Conservation (phyloP, 2,113 vertebrate genomes). For the Procavia capensis region DNA sequence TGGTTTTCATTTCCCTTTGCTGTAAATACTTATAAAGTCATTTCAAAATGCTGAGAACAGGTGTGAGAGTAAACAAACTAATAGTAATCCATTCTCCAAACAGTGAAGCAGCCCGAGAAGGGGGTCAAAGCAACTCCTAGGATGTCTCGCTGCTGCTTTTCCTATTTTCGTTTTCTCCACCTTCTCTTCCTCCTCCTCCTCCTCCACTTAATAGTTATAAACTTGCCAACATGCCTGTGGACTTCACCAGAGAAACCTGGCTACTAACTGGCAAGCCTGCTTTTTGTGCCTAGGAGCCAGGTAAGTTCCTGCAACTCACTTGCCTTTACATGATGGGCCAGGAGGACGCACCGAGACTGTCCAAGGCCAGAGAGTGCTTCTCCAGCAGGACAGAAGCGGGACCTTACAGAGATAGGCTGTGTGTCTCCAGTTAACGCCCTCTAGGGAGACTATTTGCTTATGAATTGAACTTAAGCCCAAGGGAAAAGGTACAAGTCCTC, state of each 20-base stretch:
- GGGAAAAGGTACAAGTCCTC: background rate
- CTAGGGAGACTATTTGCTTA: background rate
- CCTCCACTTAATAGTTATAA: background rate
- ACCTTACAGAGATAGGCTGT: background rate
- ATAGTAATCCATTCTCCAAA: background rate
- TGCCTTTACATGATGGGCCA: background rate
- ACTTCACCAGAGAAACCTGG: background rate
- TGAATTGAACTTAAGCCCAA: background rate
- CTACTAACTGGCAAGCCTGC: background rate
- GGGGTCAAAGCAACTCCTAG: background rate
- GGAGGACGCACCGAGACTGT: background rate
- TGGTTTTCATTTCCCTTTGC: conserved; percentile 49
- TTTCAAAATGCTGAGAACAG: conserved; percentile 40
- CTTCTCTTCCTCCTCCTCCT: background rate
- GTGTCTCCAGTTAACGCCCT: background rate
- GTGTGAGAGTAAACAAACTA: conserved; percentile 53
- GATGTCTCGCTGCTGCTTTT: background rate
- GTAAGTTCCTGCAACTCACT: background rate
- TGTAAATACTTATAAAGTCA: conserved; percentile 52
- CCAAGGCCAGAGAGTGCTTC: background rate
- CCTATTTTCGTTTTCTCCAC: background rate
- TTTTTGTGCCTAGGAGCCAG: background rate
- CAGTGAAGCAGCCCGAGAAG: background rate
- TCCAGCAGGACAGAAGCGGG: background rate
- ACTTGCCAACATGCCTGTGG: background rate